These are phyloP conservation scores for Maniola hyperantus DNA, from an alignment of 2,888 invertebrate genomes.

Conservation along the genomic window DNA sequence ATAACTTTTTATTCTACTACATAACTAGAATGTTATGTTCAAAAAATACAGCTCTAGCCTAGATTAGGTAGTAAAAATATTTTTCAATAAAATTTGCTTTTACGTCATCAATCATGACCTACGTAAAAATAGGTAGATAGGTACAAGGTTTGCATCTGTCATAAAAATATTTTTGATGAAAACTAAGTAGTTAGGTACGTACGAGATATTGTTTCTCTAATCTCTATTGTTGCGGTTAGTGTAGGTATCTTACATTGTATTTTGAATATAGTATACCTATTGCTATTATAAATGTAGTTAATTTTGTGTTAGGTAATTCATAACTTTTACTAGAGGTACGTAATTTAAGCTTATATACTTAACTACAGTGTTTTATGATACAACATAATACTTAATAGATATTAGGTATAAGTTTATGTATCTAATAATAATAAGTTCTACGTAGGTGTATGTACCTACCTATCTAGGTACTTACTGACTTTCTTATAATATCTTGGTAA, in stretches of 20 bases:
- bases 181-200: no score
- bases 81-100: no score
- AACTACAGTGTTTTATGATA: not conserved
- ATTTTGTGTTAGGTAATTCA: not conserved
- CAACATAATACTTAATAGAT: not conserved
- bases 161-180: no score
- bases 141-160: no score
- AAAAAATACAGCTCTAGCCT: no score
- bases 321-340: not conserved
- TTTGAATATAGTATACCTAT: not conserved
- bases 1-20: no score
- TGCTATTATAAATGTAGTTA: not conserved
- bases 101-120: no score
- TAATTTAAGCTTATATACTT: not conserved
- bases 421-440: not conserved
- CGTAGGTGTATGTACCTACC: not conserved
- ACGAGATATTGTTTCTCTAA: not conserved
- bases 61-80: no score
- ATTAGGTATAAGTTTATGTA: not conserved
- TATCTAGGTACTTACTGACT: no score
- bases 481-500: not conserved
- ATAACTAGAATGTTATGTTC: no score
- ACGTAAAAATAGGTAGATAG: no score
- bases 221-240: slow-evolving; percentile 12
- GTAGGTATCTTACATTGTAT: slow-evolving; percentile 1